These are phyloP conservation scores for Synergus laeviventris DNA, from an alignment of 2,888 invertebrate species.

Conservation along the genomic window DNA sequence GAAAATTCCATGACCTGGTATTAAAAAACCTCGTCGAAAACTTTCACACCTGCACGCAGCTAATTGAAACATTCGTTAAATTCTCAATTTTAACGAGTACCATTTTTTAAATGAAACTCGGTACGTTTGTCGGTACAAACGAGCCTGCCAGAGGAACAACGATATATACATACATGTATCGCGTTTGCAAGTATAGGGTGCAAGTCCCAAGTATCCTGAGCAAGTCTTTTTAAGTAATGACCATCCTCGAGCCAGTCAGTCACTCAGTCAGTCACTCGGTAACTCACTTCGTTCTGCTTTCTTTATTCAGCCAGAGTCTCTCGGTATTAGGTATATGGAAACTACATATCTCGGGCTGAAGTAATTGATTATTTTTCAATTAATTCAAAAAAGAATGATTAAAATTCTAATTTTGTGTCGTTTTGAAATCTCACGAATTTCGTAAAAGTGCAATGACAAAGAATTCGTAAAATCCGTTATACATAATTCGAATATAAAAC, in stretches of 20 bases:
- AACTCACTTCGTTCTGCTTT: slow-evolving; percentile 46
- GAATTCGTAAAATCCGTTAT: not conserved
- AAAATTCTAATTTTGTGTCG: not conserved
- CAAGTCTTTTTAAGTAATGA: slow-evolving; percentile 58
- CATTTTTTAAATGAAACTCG: slow-evolving; percentile 19
- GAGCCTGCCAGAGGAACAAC: slow-evolving; percentile 45
- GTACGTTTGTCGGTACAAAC: slow-evolving; percentile 40
- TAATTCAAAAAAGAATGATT: not conserved
- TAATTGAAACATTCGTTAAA: slow-evolving; percentile 39
- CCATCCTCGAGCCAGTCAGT: slow-evolving; percentile 53
- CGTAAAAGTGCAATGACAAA: not conserved
- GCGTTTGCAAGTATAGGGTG: slow-evolving; percentile 44
- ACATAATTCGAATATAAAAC: not conserved
- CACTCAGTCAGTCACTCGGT: slow-evolving; percentile 49
- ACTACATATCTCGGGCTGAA: not conserved
- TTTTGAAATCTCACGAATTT: not conserved
- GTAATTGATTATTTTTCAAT: not conserved
- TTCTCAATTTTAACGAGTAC: slow-evolving; percentile 9
- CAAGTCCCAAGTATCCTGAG: slow-evolving; percentile 52
- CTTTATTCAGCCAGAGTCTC: slow-evolving; percentile 29
- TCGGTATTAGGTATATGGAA: slow-evolving; percentile 3
- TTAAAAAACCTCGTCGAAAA: slow-evolving; percentile 14
- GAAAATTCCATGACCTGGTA: not conserved
- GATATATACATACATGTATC: slow-evolving; percentile 45
- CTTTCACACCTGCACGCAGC: slow-evolving; percentile 9